These are phyloP conservation scores for Cuculus canorus DNA, from an alignment of 2,797 vertebrate species.

Conservation along the genomic window DNA sequence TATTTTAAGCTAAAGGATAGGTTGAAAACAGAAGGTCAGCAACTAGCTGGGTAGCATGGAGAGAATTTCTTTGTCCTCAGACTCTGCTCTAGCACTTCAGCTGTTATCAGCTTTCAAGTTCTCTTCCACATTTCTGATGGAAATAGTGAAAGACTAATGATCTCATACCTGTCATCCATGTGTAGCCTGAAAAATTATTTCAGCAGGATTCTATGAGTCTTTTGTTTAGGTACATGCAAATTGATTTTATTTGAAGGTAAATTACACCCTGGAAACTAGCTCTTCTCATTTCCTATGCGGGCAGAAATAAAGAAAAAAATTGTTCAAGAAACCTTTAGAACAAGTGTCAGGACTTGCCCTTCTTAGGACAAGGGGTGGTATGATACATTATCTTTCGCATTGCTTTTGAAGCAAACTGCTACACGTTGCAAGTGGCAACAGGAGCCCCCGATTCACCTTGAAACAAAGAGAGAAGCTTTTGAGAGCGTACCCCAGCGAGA, in stretches of 20 bases:
- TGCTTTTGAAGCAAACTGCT: neutral
- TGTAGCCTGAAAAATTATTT: neutral
- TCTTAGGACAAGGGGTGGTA: neutral
- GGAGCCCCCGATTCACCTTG: fast-evolving
- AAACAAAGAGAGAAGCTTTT: neutral
- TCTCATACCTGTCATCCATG: neutral
- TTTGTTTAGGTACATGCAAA: neutral
- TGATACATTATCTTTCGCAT: neutral
- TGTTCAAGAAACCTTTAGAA: neutral
- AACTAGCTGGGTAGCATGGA: neutral
- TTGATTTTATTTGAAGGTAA: neutral
- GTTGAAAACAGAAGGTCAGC: neutral
- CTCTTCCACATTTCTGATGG: neutral
- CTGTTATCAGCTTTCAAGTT: neutral
- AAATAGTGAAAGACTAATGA: neutral
- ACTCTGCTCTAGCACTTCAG: neutral
- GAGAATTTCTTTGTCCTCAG: neutral
- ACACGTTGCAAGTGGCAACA: neutral
- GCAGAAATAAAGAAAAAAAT: neutral
- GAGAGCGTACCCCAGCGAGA: neutral
- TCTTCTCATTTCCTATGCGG: neutral
- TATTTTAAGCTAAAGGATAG: neutral
- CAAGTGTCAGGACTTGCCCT: neutral
- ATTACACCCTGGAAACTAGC: neutral
- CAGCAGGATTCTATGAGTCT: neutral